These are phyloP conservation scores for Rhopalosiphum padi DNA, from an alignment of 1,140 invertebrate species.

Conservation along the genomic window DNA sequence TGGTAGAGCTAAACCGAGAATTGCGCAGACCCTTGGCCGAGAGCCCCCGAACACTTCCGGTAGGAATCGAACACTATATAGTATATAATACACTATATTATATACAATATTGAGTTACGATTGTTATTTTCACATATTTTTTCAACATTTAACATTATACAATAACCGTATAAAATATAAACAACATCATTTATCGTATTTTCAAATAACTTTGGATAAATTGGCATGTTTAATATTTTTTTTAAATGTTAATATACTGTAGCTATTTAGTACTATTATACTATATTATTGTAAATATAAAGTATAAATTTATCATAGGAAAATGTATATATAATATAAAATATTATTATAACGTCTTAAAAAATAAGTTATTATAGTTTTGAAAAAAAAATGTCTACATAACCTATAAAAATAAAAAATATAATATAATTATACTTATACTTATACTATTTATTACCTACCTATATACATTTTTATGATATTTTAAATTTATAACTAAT, in stretches of 20 bases:
- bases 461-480: no score
- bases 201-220: background rate
- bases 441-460: no score
- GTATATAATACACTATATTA: no score
- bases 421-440: no score
- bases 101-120: constrained; percentile 10
- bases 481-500: no score
- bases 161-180: background rate
- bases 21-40: background rate
- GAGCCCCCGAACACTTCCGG: constrained; percentile 22
- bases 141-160: background rate
- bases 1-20: constrained; percentile 9
- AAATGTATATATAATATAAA: no score
- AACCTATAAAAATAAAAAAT: no score
- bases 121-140: background rate
- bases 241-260: background rate
- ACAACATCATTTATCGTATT: background rate
- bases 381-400: background rate
- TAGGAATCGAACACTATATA: constrained; percentile 15
- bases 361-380: background rate
- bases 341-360: background rate
- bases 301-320: no score
- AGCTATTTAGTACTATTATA: no score
- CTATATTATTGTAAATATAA: no score
- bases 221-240: background rate